Percentiles rank a stretch among this genome's conserved stretches.
phyloP scores from a whole-genome alignment of 2,888 invertebrate genomes.

The Sphinx pinastri region DNA sequence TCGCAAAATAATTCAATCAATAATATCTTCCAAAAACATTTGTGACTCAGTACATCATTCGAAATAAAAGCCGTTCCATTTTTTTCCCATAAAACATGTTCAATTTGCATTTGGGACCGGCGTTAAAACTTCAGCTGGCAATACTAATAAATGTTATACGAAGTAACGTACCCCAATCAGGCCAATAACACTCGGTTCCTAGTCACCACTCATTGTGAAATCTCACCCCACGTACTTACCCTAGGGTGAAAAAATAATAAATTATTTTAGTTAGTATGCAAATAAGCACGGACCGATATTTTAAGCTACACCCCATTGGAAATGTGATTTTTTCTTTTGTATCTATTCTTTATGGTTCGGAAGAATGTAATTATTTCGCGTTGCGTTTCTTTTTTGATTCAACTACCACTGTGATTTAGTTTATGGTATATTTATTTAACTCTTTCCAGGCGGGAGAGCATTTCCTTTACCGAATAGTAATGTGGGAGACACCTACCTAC shows the following conservation, averaged over 20 bases:
- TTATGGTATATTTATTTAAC: conserved; percentile 19
- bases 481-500: no score
- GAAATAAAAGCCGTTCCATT: conserved; percentile 8
- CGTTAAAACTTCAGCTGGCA: conserved; percentile 28
- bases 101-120: conserved; percentile 30
- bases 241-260: conserved; percentile 81
- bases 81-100: conserved; percentile 30
- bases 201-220: conserved; percentile 75
- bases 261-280: conserved; percentile 85
- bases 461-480: not conserved
- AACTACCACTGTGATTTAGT: conserved; percentile 14
- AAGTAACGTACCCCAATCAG: conserved; percentile 66
- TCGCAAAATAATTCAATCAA: not conserved
- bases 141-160: conserved; percentile 60
- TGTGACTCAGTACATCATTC: conserved; percentile 11
- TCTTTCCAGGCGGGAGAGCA: conserved; percentile 21
- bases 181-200: conserved; percentile 81
- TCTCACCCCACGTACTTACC: conserved; percentile 73
- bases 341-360: conserved; percentile 71
- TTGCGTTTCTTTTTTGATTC: conserved; percentile 25
- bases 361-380: conserved; percentile 44
- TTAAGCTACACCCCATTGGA: conserved; percentile 80
- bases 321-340: conserved; percentile 65
- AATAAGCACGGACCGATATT: conserved; percentile 80
- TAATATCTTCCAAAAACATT: not conserved